phyloP scores from a whole-genome alignment of 2,888 invertebrate species.

The Drosophila cognata region DNA sequence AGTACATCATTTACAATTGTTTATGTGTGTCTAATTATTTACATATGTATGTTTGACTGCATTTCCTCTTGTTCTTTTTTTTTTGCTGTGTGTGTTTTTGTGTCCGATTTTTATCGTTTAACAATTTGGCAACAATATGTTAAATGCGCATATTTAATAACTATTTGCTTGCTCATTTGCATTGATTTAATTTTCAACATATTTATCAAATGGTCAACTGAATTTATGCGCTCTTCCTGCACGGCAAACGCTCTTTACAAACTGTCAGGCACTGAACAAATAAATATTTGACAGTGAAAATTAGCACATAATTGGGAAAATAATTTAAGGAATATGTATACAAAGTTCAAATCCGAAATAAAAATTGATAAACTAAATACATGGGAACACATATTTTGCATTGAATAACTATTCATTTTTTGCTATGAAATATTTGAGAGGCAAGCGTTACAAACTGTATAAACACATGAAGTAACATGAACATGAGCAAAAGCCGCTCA shows the following conservation, averaged over 20 bases:
- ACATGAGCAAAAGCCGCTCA: background rate
- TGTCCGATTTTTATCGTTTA: slow-evolving; percentile 9
- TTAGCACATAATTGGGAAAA: background rate
- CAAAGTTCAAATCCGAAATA: background rate
- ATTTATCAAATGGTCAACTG: slow-evolving; percentile 1
- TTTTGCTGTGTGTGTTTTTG: background rate
- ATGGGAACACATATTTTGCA: background rate
- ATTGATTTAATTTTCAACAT: slow-evolving; percentile 28
- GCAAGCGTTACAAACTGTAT: background rate
- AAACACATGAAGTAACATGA: background rate
- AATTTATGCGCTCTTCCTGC: slow-evolving; percentile 17
- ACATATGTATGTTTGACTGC: slow-evolving; percentile 51
- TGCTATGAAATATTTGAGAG: background rate
- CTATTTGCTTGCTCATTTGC: slow-evolving; percentile 32
- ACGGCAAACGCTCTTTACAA: background rate
- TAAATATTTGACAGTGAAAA: no score
- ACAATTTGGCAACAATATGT: slow-evolving; percentile 61
- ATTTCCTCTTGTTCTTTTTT: slow-evolving; percentile 12
- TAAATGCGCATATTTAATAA: slow-evolving; percentile 21
- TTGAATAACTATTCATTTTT: background rate
- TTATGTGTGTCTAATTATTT: slow-evolving; percentile 56
- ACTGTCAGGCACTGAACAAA: background rate
- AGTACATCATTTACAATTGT: slow-evolving; percentile 73
- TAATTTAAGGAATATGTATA: background rate
- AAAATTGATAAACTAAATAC: background rate